A percentile compares a stretch with the other conserved stretches of the same genome.
Conservation (phyloP, 2,113 vertebrate genomes). For the Uria lomvia region DNA sequence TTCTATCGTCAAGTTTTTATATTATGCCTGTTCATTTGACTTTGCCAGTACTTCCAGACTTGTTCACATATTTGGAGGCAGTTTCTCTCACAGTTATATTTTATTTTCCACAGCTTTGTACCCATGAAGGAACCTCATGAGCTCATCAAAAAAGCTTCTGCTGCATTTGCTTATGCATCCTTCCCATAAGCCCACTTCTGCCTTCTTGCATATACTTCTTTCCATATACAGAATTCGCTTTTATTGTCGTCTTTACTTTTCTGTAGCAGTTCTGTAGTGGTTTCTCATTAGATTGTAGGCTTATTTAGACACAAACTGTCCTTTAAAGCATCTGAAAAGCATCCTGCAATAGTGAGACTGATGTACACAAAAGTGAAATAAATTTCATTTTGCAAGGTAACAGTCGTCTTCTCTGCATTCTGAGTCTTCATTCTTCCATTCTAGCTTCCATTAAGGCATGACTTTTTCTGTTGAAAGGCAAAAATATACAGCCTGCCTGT, state of each 20-base stretch:
- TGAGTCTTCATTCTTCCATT: background rate
- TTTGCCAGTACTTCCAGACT: background rate
- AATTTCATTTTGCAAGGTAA: background rate
- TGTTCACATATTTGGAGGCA: background rate
- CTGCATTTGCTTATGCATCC: background rate
- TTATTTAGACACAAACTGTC: background rate
- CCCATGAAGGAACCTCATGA: background rate
- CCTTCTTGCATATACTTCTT: background rate
- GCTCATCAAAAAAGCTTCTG: background rate
- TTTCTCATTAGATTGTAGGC: background rate
- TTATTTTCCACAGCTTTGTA: background rate
- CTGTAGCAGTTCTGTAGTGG: background rate
- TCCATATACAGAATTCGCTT: background rate
- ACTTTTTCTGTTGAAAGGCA: slow-evolving; percentile 43
- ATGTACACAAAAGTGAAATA: background rate
- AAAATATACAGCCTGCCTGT: slow-evolving; percentile 53
- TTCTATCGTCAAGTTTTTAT: background rate
- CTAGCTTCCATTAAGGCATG: slow-evolving; percentile 24
- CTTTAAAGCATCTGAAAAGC: background rate
- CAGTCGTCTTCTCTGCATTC: background rate
- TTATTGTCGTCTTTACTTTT: background rate
- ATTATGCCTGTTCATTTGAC: background rate
- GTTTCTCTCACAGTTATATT: background rate
- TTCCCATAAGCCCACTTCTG: background rate
- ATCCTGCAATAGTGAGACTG: background rate